Percentiles rank a stretch among this genome's conserved stretches.
These are phyloP conservation scores for Eciton burchellii DNA, from an alignment of 1,140 invertebrate genomes.

Conservation along the genomic window DNA sequence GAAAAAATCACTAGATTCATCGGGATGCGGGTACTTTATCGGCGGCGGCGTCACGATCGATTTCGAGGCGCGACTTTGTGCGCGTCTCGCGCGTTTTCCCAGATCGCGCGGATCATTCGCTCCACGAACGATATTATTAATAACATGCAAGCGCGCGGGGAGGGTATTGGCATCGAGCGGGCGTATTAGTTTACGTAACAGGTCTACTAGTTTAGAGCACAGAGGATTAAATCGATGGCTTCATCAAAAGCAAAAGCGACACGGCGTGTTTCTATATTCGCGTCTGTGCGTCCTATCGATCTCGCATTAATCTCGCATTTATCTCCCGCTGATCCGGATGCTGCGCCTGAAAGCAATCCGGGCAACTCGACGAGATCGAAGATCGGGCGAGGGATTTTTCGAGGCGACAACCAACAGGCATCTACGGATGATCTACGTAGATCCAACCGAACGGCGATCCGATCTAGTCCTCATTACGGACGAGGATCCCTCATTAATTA, in stretches of 20 bases:
- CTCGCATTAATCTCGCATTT: neutral
- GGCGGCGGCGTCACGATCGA: too few species aligned
- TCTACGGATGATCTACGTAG: neutral
- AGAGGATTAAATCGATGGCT: conserved; percentile 20
- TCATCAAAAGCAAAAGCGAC: conserved; percentile 19
- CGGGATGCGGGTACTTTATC: too few species aligned
- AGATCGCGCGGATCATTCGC: neutral
- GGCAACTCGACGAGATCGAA: neutral
- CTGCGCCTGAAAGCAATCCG: neutral
- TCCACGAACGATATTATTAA: conserved; percentile 1
- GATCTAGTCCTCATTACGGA: neutral
- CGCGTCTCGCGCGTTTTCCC: neutral
- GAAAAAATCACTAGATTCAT: too few species aligned
- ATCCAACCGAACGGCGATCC: neutral
- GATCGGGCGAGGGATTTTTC: too few species aligned
- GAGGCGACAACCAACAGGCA: too few species aligned
- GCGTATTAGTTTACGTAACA: conserved; percentile 18
- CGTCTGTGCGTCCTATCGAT: neutral
- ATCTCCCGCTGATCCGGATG: neutral
- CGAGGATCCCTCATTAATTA: conserved; percentile 36
- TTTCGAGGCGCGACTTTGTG: neutral
- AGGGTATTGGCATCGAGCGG: conserved; percentile 8
- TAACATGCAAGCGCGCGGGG: neutral
- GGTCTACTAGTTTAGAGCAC: conserved; percentile 16
- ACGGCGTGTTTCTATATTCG: neutral